Evolutionary conservation across 2,113 vertebrate genomes (phyloP).

Genomic region (Myotis davidii): DNA sequence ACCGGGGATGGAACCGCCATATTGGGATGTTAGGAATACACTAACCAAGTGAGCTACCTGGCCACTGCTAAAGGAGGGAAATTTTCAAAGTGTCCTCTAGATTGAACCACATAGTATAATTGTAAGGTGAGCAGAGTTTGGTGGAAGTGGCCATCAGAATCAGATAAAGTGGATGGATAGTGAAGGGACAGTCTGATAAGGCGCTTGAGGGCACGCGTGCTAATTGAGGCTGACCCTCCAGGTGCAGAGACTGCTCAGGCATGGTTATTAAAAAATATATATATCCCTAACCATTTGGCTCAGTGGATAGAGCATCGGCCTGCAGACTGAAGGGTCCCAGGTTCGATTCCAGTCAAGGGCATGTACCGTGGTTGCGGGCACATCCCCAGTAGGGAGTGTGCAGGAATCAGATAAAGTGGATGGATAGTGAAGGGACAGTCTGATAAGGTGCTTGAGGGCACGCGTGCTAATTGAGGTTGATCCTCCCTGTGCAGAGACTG

Average conservation of each 20-base stretch:
- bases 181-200: neutral
- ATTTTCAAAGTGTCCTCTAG: neutral
- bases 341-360: no score
- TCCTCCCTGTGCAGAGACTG: no score
- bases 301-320: no score
- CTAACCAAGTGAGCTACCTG: neutral
- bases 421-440: no score
- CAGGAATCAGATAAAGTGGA: no score
- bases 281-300: no score
- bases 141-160: neutral
- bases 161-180: neutral
- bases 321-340: no score
- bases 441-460: no score
- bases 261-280: neutral
- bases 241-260: neutral
- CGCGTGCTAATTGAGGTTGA: no score
- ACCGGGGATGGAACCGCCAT: no score
- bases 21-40: neutral
- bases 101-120: neutral
- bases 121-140: neutral
- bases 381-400: no score
- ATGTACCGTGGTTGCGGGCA: no score
- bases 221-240: neutral
- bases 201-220: rapidly evolving
- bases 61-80: neutral